These are phyloP conservation scores for Sylvicapra grimmia DNA, from an alignment of 2,113 vertebrate genomes.

Conservation along the genomic window DNA sequence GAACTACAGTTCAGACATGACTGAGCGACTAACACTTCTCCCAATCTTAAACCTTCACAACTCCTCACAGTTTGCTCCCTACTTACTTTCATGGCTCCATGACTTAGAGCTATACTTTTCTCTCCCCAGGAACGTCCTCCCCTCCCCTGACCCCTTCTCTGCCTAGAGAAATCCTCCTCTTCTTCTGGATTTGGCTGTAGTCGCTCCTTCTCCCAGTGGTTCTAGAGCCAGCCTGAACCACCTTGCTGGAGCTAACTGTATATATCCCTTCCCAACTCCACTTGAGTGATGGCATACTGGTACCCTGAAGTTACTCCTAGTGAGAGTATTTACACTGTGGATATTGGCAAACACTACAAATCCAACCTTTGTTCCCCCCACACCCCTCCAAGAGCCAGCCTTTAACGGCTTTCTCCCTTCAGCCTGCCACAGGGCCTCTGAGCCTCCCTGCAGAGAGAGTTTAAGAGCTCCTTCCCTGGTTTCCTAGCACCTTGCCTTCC, in stretches of 20 bases:
- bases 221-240: background rate
- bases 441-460: background rate
- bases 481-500: background rate
- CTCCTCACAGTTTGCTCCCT: background rate
- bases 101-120: background rate
- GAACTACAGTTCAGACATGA: background rate
- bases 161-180: background rate
- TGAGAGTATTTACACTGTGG: background rate
- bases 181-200: background rate
- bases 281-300: accelerated
- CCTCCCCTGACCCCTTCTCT: background rate
- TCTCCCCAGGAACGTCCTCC: background rate
- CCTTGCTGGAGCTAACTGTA: background rate
- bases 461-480: background rate
- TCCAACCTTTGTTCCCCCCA: background rate
- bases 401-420: background rate
- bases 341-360: background rate
- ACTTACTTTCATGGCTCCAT: background rate
- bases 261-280: background rate
- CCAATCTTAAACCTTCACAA: background rate
- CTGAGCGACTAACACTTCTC: background rate
- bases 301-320: background rate
- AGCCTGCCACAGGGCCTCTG: background rate
- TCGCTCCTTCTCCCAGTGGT: background rate
- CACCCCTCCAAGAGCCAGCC: background rate